A percentile compares a stretch with the other conserved stretches of the same genome.
These are phyloP conservation scores for Trichonephila clavata DNA, from an alignment of 1,140 invertebrate genomes.

Conservation along the genomic window DNA sequence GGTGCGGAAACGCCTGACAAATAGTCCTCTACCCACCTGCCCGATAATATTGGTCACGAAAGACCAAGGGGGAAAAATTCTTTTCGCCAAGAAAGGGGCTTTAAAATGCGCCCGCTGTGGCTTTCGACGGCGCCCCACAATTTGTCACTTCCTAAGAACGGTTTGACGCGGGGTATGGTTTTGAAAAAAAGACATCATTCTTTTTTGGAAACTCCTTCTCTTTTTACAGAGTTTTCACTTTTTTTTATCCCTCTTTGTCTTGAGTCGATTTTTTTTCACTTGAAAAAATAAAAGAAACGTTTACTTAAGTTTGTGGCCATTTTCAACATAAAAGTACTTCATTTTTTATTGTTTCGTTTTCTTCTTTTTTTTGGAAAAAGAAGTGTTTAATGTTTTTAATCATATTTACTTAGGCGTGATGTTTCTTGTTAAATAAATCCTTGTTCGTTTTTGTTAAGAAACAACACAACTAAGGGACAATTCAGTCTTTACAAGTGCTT, in stretches of 20 bases:
- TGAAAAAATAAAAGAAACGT: not conserved
- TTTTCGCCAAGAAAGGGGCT: slow-evolving; percentile 10
- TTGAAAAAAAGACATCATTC: not conserved
- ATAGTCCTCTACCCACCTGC: not conserved
- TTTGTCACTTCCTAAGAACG: slow-evolving; percentile 61
- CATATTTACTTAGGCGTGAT: not conserved
- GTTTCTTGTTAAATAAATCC: not conserved
- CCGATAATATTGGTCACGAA: slow-evolving; percentile 63
- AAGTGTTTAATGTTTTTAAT: not conserved
- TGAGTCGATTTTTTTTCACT: not conserved
- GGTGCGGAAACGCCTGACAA: slow-evolving; percentile 56
- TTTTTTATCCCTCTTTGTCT: not conserved
- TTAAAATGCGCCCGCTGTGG: slow-evolving; percentile 61
- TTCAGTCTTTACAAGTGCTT: too few species aligned
- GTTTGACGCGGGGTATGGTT: slow-evolving; percentile 53
- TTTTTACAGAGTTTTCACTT: slow-evolving; percentile 15
- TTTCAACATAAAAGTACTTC: not conserved
- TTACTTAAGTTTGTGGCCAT: not conserved
- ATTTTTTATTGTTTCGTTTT: not conserved
- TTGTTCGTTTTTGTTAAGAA: too few species aligned
- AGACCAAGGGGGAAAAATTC: slow-evolving; percentile 3
- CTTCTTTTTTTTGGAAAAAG: not conserved
- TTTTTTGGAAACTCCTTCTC: slow-evolving; percentile 5
- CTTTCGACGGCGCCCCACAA: slow-evolving; percentile 42
- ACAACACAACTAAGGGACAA: too few species aligned